phyloP scores from a whole-genome alignment of 2,113 vertebrate species.

The Anoura caudifer region DNA sequence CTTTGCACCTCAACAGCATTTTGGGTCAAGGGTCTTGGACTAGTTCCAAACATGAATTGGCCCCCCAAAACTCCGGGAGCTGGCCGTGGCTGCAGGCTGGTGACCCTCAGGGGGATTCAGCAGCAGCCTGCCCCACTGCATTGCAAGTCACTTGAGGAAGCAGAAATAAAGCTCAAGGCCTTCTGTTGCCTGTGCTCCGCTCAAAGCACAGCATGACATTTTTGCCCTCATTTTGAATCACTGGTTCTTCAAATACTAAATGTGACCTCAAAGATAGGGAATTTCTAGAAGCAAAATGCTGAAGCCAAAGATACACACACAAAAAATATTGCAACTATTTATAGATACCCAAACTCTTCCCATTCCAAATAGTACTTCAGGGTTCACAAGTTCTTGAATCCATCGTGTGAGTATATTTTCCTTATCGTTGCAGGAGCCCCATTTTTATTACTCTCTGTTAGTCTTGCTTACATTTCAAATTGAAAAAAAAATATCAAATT shows the following conservation, averaged over 20 bases:
- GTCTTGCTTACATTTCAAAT: not conserved
- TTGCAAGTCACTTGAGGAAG: conserved; percentile 2
- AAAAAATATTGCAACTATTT: not conserved
- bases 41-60: conserved; percentile 42
- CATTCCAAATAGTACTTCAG: not conserved
- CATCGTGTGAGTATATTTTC: not conserved
- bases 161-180: conserved; percentile 41
- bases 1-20: not conserved
- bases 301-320: not conserved
- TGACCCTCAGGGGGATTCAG: not conserved
- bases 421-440: not conserved
- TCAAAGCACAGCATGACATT: conserved; percentile 17
- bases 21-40: not conserved
- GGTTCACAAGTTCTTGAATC: not conserved
- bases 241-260: conserved; percentile 47
- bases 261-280: not conserved
- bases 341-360: not conserved
- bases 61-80: not conserved
- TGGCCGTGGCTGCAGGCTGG: not conserved
- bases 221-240: conserved; percentile 48
- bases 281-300: conserved; percentile 20
- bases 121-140: not conserved
- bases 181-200: not conserved
- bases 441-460: not conserved
- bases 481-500: not conserved